phyloP scores from a whole-genome alignment of 2,888 invertebrate species.

The Mythimna loreyi region DNA sequence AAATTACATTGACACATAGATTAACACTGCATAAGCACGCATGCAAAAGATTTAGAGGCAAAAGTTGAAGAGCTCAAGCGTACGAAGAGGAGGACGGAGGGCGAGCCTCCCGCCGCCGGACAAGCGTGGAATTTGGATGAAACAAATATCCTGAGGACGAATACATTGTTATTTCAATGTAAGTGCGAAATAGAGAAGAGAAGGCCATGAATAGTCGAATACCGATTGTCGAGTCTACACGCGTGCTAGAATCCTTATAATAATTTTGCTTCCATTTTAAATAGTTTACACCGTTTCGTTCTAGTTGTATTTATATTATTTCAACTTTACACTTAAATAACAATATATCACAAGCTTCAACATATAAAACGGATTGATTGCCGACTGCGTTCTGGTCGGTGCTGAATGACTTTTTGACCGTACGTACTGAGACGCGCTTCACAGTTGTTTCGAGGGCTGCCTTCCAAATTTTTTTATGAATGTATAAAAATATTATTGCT shows the following conservation, averaged over 20 bases:
- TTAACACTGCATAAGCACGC: slow-evolving; percentile 87
- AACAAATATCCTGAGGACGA: slow-evolving; percentile 79
- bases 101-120: slow-evolving; percentile 43
- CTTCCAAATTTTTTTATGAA: slow-evolving; percentile 85
- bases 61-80: slow-evolving; percentile 76
- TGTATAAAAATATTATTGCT: slow-evolving; percentile 91
- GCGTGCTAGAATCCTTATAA: slow-evolving; percentile 85
- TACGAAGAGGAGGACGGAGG: slow-evolving; percentile 63
- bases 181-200: slow-evolving; percentile 80
- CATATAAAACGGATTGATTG: slow-evolving; percentile 82
- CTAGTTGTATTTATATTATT: slow-evolving; percentile 86
- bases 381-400: slow-evolving; percentile 60
- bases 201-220: slow-evolving; percentile 61
- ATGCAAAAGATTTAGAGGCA: slow-evolving; percentile 89
- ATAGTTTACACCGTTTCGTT: slow-evolving; percentile 83
- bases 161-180: slow-evolving; percentile 91
- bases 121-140: slow-evolving; percentile 89
- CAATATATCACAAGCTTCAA: slow-evolving; percentile 91
- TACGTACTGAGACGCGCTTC: slow-evolving; percentile 72
- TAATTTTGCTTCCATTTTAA: slow-evolving; percentile 76
- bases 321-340: slow-evolving; percentile 90
- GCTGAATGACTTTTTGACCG: slow-evolving; percentile 84
- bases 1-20: slow-evolving; percentile 81
- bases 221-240: slow-evolving; percentile 76
- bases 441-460: slow-evolving; percentile 76